Evolutionary conservation across 2,888 invertebrate genomes (phyloP).

Genomic region (Gibbula magus): DNA sequence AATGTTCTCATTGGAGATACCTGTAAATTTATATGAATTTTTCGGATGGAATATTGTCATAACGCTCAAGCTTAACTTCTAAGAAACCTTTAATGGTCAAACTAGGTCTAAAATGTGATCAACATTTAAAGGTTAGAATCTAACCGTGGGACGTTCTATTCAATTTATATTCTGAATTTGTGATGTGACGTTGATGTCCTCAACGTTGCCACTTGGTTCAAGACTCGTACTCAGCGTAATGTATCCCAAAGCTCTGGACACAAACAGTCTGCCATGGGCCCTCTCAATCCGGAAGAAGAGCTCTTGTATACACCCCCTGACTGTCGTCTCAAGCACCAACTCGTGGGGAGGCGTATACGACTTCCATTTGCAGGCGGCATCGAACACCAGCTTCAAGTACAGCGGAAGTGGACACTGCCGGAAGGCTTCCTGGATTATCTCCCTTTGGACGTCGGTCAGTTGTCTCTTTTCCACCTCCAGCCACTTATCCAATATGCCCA

Average conservation of each 20-base stretch:
- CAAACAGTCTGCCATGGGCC: constrained; percentile 64
- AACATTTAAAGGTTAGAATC: too few species aligned
- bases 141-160: too few species aligned
- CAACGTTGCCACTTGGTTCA: too few species aligned
- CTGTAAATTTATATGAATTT: too few species aligned
- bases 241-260: constrained; percentile 64
- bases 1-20: too few species aligned
- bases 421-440: constrained; percentile 49
- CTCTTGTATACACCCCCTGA: constrained; percentile 55
- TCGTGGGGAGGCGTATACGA: constrained; percentile 53
- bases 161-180: too few species aligned
- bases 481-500: constrained; percentile 63
- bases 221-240: constrained; percentile 57
- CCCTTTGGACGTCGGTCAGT: constrained; percentile 56
- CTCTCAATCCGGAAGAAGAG: constrained; percentile 61
- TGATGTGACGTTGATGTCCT: too few species aligned
- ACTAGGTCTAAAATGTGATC: too few species aligned
- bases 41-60: too few species aligned
- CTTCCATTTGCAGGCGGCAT: constrained; percentile 65
- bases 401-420: constrained; percentile 63
- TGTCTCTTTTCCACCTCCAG: constrained; percentile 47
- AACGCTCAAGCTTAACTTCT: too few species aligned
- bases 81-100: too few species aligned
- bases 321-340: constrained; percentile 52
- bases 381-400: constrained; percentile 65